These are phyloP conservation scores for Myrmophylax atrothorax DNA, from an alignment of 2,113 vertebrate species.

Conservation along the genomic window DNA sequence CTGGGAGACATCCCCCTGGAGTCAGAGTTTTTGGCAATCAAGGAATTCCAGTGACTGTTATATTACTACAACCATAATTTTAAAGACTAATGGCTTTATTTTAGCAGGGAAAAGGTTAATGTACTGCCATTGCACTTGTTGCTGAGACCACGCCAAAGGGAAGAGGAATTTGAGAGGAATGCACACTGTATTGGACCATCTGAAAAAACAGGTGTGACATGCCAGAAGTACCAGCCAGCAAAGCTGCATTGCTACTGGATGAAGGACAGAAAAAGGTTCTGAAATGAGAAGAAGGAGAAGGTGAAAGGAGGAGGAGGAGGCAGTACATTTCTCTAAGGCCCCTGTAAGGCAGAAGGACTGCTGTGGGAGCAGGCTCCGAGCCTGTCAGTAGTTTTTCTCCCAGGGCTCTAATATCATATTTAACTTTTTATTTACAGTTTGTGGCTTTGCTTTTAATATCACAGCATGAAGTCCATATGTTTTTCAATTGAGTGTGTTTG, in stretches of 20 bases:
- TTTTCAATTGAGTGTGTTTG: not conserved
- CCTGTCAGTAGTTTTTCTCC: not conserved
- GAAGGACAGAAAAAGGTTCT: not conserved
- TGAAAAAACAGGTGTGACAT: not conserved
- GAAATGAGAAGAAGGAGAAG: not conserved
- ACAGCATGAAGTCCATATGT: not conserved
- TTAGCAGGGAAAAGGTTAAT: not conserved
- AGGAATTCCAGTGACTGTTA: not conserved
- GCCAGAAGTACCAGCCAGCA: not conserved
- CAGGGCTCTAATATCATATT: not conserved
- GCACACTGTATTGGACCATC: not conserved
- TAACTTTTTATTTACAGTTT: not conserved
- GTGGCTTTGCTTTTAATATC: not conserved
- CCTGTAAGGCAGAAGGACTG: not conserved
- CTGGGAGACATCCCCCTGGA: not conserved
- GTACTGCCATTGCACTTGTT: not conserved
- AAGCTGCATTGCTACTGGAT: not conserved
- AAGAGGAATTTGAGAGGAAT: not conserved
- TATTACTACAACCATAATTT: not conserved
- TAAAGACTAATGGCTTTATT: not conserved
- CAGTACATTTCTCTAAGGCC: not conserved
- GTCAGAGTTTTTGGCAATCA: not conserved
- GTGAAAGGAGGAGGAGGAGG: not conserved
- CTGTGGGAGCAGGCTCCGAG: not conserved
- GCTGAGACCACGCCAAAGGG: not conserved